Conservation (phyloP, 2,797 vertebrate genomes). For the Sebastiscus albofasciatus region DNA sequence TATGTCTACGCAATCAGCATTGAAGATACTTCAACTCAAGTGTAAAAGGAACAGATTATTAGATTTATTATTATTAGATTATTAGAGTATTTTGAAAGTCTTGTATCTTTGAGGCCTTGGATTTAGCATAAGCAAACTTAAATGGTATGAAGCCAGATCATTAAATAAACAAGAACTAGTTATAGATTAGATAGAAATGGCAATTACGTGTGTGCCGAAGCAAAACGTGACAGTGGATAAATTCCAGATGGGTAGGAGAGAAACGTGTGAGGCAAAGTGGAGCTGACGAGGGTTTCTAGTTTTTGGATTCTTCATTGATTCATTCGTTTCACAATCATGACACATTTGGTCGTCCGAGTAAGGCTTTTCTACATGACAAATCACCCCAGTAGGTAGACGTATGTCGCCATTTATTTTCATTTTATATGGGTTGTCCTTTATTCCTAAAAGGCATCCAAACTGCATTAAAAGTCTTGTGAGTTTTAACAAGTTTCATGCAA, state of each 20-base stretch:
- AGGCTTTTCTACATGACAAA: not conserved
- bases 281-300: not conserved
- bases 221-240: not conserved
- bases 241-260: not conserved
- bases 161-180: not conserved
- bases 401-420: not conserved
- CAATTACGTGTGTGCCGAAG: not conserved
- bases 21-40: not conserved
- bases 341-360: not conserved
- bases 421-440: not conserved
- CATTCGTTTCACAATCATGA: not conserved
- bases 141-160: not conserved
- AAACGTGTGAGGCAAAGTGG: not conserved
- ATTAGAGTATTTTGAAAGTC: not conserved
- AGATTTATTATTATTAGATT: not conserved
- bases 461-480: not conserved
- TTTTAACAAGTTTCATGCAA: not conserved
- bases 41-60: not conserved
- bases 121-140: not conserved
- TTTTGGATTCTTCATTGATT: not conserved
- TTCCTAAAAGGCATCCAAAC: not conserved
- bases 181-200: not conserved
- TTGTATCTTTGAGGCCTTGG: not conserved
- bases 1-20: not conserved
- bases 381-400: not conserved